Base-by-base conservation (phyloP, 2,113 vertebrate species). In the Nestor notabilis region DNA sequence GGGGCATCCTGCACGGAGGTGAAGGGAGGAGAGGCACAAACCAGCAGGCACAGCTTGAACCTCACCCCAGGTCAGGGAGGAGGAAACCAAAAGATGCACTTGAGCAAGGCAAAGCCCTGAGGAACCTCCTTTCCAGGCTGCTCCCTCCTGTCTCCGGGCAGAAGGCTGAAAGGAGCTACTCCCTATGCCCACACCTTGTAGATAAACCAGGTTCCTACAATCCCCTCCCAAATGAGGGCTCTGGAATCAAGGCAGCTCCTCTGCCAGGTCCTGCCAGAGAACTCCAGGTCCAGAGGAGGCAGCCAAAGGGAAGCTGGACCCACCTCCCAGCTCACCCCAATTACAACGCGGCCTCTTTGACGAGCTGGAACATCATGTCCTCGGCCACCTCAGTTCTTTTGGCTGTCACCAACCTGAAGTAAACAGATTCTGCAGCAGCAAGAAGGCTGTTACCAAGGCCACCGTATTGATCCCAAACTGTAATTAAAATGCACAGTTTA, bases 351-450 rank as follows among this genome's bases (percentile, higher is more conserved):
- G 95, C 43, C 83, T 93, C 49, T 92, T 90, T 87, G 84, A 88
- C 76, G 66, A 66, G 95, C 89, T 87, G 91, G 98, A 97, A 98
- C 98, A 98, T 77, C 81, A 41, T 96, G 98, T 98, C 94, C 97
- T 87, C 75, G 35, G 94, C 93, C 96, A 97, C 95, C 75, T 81
- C 89, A 70, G 95, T 72, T 90, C 96, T 94, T 94, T 96, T 96
- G 97, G 97, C 97, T 97, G 89, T 78, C 93, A 95, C 79, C 97
- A 96, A 95, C 81, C 95, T 76, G 90, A 95, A 96, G 96, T 94
- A 98, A 98, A 98, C 97, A 98, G 97, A 98, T 98, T 98, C 97
- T 98, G 97, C 96, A 95, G 97, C 94, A 95, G 97, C 97, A 97
- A 95, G 82, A 72, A 98, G 97, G 93, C 96, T 79, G 98, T 98